Evolutionary conservation across 2,888 invertebrate genomes (phyloP), one percentile per base, ranked within the genome.

Genomic region (Phaedon cochleariae): DNA sequence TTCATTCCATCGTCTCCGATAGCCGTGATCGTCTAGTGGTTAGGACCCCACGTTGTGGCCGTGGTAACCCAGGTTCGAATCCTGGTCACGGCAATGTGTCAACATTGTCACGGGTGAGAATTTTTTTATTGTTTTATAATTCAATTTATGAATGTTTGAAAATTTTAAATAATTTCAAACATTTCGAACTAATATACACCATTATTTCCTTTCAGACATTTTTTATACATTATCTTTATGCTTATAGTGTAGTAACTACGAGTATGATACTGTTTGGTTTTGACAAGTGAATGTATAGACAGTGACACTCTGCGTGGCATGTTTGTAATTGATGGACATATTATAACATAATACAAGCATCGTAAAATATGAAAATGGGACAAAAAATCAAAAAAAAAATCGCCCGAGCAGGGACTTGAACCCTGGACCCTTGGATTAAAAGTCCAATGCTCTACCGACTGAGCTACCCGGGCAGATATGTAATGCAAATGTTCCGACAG

Each of bases 361-460:
- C n/a, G n/a, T n/a, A n/a, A n/a, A n/a, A n/a, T n/a, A n/a, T 26
- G 26, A 26, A 26, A 26, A 26, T 26, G 26, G 4, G 7, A 22
- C 6, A 12, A 41, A 65, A 62, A 60, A 64, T 60, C 59, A 62
- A 83, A 85, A 85, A 81, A 77, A 65, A n/a, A 41, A 21, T 66
- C 88, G 88, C 88, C 88, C 88, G 88, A 87, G 87, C 89, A 89
- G 89, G 89, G 89, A 89, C 89, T 89, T 89, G 89, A 89, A 89
- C 89, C 89, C 89, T 89, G 89, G 89, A 89, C 89, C 89, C 89
- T 89, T 89, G 89, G 89, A 89, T 89, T 89, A 89, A 90, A 89
- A 89, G 88, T 88, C 89, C 88, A 88, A 88, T 88, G 89, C 89
- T 89, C 88, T 89, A 89, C 89, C 88, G 88, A 89, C 88, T 89